phyloP scores from a whole-genome alignment of 2,797 vertebrate genomes.

The Cynodonichthys magdalenae region DNA sequence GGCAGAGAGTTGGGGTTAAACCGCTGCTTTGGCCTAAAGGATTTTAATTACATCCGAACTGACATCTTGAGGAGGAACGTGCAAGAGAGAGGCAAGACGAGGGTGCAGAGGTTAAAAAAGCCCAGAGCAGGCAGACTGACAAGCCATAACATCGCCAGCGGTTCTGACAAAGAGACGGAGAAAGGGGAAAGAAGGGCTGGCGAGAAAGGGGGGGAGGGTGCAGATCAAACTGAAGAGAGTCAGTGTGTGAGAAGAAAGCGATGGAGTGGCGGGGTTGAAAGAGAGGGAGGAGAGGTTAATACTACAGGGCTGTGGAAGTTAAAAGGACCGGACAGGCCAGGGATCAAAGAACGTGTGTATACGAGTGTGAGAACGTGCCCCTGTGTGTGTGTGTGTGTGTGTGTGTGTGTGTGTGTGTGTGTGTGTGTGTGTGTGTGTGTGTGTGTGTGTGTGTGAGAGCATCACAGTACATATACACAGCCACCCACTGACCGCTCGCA shows the following conservation, averaged over 20 bases:
- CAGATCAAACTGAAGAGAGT: slow-evolving; percentile 62
- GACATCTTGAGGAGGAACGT: slow-evolving; percentile 58
- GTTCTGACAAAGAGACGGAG: slow-evolving; percentile 24
- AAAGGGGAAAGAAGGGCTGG: slow-evolving; percentile 19
- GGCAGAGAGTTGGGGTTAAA: slow-evolving; percentile 64
- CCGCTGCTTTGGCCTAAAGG: slow-evolving; percentile 45
- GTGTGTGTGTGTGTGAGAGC: slow-evolving; percentile 51
- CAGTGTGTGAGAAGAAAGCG: slow-evolving; percentile 55
- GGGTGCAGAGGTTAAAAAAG: slow-evolving; percentile 65
- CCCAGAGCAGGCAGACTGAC: slow-evolving; percentile 60
- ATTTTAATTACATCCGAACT: slow-evolving; percentile 66
- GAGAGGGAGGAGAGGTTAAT: slow-evolving; percentile 69
- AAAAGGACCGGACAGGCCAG: slow-evolving; percentile 73
- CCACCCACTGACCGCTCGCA: slow-evolving; percentile 66
- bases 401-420: slow-evolving; percentile 36
- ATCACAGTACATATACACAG: slow-evolving; percentile 73
- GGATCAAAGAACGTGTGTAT: slow-evolving; percentile 68
- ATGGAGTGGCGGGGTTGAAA: slow-evolving; percentile 30
- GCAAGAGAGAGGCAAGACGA: slow-evolving; percentile 32
- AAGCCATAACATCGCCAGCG: slow-evolving; percentile 60
- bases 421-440: slow-evolving; percentile 40
- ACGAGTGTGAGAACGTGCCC: slow-evolving; percentile 10
- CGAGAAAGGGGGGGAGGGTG: slow-evolving; percentile 34
- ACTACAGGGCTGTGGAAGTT: slow-evolving; percentile 68
- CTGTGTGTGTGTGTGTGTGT: slow-evolving; percentile 33